Base-by-base conservation (phyloP, 2,113 vertebrate species). In the Neodontobutis hainanensis region DNA sequence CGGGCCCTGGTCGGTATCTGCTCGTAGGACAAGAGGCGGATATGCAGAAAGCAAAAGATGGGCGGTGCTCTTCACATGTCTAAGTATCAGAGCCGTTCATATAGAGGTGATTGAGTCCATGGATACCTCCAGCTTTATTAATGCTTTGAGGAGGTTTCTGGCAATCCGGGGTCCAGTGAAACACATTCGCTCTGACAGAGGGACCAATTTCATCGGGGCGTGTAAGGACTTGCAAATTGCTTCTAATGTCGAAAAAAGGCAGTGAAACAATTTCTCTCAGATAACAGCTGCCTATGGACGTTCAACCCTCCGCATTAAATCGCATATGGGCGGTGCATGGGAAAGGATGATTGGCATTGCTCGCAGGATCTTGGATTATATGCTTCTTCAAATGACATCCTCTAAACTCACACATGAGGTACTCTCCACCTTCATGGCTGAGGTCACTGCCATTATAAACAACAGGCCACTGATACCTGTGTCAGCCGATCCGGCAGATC, bases 271-370 rank as follows among this genome's bases (percentile, higher is more conserved):
- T 27, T 27, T 27, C 19, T 27, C 62, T 65, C 11, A 2, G 6
- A 34, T 44, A 64, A 11, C n/a, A 65, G 62, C 11, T 65, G 49
- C 9, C 7, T 14, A 6, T 38, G 66, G 47, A 15, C 4, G 0
- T 70, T 75, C 11, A 65, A 76, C 12, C 40, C 19, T 0, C 62
- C 50, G 8, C 61, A 65, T 15, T 44, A n/a, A 53, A 2, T 59
- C 66, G 1, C 57, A 72, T 11, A 66, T 70, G 49, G 51, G 57
- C 0, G 38, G 65, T 5, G 16, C 53, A 15, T 65, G 53, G 66
- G 67, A 65, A 6, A 65, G 74, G 8, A 77, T 77, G 61, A 70
- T 77, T 5, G 56, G 61, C 0, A 5, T 76, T 32, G 35, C 42
- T 1, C 5, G 34, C 0, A 3, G 7, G 2, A 76, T 76, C 5